phyloP scores from a whole-genome alignment of 2,888 invertebrate species.

The Dastarcus helophoroides region DNA sequence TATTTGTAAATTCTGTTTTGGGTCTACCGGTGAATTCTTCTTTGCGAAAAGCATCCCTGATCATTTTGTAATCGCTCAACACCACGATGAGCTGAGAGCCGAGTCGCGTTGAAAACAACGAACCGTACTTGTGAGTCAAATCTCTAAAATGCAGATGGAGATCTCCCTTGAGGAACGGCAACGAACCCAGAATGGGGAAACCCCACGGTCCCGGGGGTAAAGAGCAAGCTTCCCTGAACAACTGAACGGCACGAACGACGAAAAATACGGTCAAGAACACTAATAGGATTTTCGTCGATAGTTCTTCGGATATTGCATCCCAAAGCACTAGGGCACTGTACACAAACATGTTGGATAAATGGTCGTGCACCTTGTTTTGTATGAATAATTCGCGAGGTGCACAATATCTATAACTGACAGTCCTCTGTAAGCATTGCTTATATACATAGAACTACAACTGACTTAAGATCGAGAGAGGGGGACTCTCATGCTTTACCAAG shows the following conservation, averaged over 20 bases:
- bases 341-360: slow-evolving; percentile 37
- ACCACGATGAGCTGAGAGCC: slow-evolving; percentile 78
- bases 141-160: slow-evolving; percentile 69
- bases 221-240: slow-evolving; percentile 32
- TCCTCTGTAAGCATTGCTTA: slow-evolving; percentile 13
- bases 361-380: slow-evolving; percentile 5
- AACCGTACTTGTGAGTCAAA: slow-evolving; percentile 66
- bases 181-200: slow-evolving; percentile 70
- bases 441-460: slow-evolving; percentile 23
- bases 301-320: slow-evolving; percentile 31
- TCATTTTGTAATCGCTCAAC: slow-evolving; percentile 74
- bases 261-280: slow-evolving; percentile 40
- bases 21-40: slow-evolving; percentile 85
- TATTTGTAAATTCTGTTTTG: slow-evolving; percentile 72
- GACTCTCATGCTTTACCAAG: slow-evolving; percentile 12
- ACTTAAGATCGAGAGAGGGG: slow-evolving; percentile 23
- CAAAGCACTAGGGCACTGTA: slow-evolving; percentile 39
- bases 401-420: slow-evolving; percentile 10
- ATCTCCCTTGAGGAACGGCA: slow-evolving; percentile 66
- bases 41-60: slow-evolving; percentile 73
- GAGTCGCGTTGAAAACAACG: slow-evolving; percentile 68
- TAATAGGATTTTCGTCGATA: slow-evolving; percentile 38
- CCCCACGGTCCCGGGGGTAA: slow-evolving; percentile 87
- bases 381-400: slow-evolving; percentile 10
- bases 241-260: slow-evolving; percentile 31